Evolutionary conservation across 2,888 invertebrate species (phyloP).

Genomic region (Brenthis ino): DNA sequence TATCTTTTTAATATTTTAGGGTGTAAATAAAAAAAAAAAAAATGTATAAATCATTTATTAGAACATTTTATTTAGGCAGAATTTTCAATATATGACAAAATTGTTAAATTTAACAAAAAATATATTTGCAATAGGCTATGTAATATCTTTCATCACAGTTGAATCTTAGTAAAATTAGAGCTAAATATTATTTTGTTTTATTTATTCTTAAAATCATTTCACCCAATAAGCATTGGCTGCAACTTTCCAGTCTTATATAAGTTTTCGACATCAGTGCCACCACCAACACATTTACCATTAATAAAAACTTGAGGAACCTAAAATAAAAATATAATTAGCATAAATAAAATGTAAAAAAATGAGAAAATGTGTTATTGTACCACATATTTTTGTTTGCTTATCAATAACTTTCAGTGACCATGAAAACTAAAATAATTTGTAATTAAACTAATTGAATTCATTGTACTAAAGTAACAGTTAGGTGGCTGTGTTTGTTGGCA

Average conservation of each 20-base stretch:
- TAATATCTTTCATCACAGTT: neutral
- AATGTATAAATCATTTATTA: neutral
- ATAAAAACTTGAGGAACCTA: conserved; percentile 97
- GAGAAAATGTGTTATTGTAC: no score
- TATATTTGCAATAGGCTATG: no score
- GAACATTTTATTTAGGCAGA: neutral
- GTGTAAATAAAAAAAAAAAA: conserved; percentile 8
- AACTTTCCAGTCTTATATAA: conserved; percentile 88
- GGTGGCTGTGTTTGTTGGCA: no score
- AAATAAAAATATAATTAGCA: conserved; percentile 47
- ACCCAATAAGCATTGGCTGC: conserved; percentile 78
- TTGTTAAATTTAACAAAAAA: no score
- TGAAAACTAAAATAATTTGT: no score
- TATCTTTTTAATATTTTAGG: neutral
- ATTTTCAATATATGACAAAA: no score
- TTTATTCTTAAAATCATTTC: conserved; percentile 24
- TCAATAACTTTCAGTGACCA: no score
- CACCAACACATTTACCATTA: conserved; percentile 94
- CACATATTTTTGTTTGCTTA: no score
- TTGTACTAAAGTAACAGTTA: no score
- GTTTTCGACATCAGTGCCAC: conserved; percentile 93
- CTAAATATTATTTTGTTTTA: neutral
- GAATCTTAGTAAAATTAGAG: neutral
- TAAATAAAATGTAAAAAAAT: neutral
- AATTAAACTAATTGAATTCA: no score